Conservation (phyloP, 2,113 vertebrate genomes). For the Phyllostomus discolor region DNA sequence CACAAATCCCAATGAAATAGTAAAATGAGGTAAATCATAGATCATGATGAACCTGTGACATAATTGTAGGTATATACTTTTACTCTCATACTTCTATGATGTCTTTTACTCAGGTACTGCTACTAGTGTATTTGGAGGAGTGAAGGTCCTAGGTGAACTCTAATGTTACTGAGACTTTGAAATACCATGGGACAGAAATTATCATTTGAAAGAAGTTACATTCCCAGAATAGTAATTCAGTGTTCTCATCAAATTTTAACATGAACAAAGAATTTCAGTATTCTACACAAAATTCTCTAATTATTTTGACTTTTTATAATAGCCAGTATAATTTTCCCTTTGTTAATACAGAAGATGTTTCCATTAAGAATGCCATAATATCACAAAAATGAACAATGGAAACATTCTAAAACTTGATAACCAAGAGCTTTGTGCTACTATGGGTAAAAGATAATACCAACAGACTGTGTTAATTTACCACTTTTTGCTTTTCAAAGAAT, state of each 20-base stretch:
- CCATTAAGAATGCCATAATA: not conserved
- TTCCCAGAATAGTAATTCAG: not conserved
- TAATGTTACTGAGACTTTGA: not conserved
- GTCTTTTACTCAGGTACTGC: not conserved
- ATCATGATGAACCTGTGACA: not conserved
- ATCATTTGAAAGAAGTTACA: not conserved
- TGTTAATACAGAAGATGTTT: not conserved
- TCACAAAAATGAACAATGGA: not conserved
- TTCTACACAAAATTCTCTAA: not conserved
- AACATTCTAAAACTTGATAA: not conserved
- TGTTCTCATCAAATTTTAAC: not conserved
- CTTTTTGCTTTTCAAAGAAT: not conserved
- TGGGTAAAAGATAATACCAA: not conserved
- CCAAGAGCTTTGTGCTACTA: not conserved
- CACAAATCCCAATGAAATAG: not conserved
- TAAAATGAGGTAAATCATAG: not conserved
- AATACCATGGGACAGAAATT: not conserved
- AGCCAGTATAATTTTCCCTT: not conserved
- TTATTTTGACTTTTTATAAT: conserved; percentile 35
- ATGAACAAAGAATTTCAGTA: not conserved
- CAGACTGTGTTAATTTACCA: not conserved
- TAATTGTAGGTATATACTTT: not conserved
- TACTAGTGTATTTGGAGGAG: not conserved
- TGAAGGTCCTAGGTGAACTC: not conserved
- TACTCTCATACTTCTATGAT: not conserved